phyloP scores from a whole-genome alignment of 2,888 invertebrate genomes.

The Ctena decussata region DNA sequence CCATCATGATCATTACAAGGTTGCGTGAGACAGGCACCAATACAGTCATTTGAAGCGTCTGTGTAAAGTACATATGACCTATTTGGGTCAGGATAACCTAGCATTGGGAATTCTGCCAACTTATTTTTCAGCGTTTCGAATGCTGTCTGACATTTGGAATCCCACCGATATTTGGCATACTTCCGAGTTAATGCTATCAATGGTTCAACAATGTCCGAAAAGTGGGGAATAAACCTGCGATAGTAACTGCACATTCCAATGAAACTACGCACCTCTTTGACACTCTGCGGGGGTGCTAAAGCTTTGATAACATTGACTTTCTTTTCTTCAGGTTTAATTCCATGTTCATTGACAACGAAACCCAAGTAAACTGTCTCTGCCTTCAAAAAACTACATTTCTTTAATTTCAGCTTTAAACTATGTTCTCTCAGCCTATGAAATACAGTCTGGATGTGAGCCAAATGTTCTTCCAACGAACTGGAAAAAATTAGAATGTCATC shows the following conservation, averaged over 20 bases:
- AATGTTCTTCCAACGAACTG: too few relatives aligned
- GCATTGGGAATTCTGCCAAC: neutral
- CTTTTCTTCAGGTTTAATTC: conserved; percentile 34
- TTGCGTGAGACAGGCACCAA: conserved; percentile 19
- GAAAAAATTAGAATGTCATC: conserved; percentile 65
- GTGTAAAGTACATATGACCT: conserved; percentile 18
- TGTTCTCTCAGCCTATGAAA: conserved; percentile 45
- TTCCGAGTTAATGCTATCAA: conserved; percentile 31
- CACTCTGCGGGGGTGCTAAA: conserved; percentile 34
- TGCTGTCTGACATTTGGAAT: too few relatives aligned
- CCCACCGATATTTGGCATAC: conserved; percentile 4
- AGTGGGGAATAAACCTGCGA: conserved; percentile 49
- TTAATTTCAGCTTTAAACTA: conserved; percentile 36
- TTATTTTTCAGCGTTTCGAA: conserved; percentile 5
- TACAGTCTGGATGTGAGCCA: conserved; percentile 40
- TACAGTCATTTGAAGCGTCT: conserved; percentile 19
- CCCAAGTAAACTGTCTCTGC: conserved; percentile 45
- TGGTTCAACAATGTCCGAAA: conserved; percentile 37
- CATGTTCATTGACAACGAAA: conserved; percentile 35
- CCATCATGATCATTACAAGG: neutral
- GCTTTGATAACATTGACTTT: conserved; percentile 34
- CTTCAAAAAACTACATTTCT: conserved; percentile 45
- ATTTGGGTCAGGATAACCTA: conserved; percentile 14
- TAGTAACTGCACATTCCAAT: conserved; percentile 30
- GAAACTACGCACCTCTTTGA: conserved; percentile 16